Evolutionary conservation across 2,888 invertebrate genomes (phyloP), one percentile per base, ranked within the genome.

Genomic region (Lasioglossum villosulum): DNA sequence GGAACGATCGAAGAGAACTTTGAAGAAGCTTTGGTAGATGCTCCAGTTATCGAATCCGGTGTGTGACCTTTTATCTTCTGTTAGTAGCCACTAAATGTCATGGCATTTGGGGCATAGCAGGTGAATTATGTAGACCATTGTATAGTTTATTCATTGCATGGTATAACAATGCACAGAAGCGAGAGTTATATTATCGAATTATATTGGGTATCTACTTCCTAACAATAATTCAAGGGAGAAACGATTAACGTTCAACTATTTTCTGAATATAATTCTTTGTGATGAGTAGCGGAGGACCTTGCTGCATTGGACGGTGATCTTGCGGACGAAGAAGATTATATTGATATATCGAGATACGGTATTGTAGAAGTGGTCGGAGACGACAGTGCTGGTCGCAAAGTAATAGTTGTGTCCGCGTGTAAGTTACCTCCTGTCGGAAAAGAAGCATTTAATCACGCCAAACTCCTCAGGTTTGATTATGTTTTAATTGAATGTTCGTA

Each of bases 401-500:
- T 99, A 92, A 99, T 99, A 93, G 98, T 99, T 70, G 98, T 99
- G 80, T 99, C 99, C 86, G 99, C 99, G 12, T 99, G 99, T 95
- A 97, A 97, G 93, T 96, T 98, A 90, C 96, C 96, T 72, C 93
- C 94, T 8, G 91, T 94, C 75, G 97, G 97, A 74, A 98, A 97
- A 94, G 97, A 97, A 93, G 97, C 97, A 86, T 92, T 93, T 81
- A 97, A 97, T 92, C 98, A 98, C 95, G 96, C 96, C 83, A 96
- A 97, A 92, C 96, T 98, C 88, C 96, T 98, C 86, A 96, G 97
- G 97, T 98, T 95, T 73, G 83, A 88, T 78, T 73, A 71, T 66
- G 3, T 34, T 63, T 63, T 59, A 42, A 79, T 45, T 30, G n/a
- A 45, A 77, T n/a, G 2, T 73, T 63, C 19, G 8, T 39, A 10